phyloP scores from a whole-genome alignment of 1,140 invertebrate species.

The Chironomus tepperi region DNA sequence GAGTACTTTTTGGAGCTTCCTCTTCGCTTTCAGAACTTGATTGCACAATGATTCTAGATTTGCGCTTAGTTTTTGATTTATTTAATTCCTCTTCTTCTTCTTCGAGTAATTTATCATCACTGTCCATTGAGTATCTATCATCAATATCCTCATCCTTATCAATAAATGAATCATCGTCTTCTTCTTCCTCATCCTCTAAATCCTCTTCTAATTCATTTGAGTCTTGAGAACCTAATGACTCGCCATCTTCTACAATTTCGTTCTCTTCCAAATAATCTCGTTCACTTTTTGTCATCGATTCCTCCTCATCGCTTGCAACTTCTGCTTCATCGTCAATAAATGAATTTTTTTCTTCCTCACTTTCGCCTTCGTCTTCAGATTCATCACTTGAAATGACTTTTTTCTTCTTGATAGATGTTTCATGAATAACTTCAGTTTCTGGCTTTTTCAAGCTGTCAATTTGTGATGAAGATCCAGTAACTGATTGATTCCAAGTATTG shows the following conservation, averaged over 20 bases:
- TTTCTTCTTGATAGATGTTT: neutral
- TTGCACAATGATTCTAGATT: neutral
- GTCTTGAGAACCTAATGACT: neutral
- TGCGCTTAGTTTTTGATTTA: neutral
- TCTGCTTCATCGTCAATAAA: slow-evolving; percentile 3
- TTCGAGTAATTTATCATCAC: neutral
- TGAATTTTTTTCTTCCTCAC: neutral
- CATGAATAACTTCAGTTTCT: neutral
- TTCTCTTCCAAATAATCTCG: neutral
- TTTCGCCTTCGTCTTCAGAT: neutral
- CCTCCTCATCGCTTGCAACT: neutral
- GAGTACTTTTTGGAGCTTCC: neutral
- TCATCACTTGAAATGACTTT: neutral
- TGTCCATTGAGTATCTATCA: neutral
- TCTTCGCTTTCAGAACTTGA: neutral
- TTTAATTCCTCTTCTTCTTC: neutral
- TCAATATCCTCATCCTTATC: neutral
- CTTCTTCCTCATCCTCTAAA: neutral
- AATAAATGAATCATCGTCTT: neutral
- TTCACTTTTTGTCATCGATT: neutral
- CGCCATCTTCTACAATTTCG: neutral
- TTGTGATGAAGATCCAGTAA: neutral
- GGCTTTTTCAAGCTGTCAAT: neutral
- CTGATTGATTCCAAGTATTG: neutral
- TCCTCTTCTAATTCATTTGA: neutral